Percentiles rank a stretch among this genome's conserved stretches.
Evolutionary conservation across 2,888 invertebrate species (phyloP).

Genomic region (Amphiduros pacificus): DNA sequence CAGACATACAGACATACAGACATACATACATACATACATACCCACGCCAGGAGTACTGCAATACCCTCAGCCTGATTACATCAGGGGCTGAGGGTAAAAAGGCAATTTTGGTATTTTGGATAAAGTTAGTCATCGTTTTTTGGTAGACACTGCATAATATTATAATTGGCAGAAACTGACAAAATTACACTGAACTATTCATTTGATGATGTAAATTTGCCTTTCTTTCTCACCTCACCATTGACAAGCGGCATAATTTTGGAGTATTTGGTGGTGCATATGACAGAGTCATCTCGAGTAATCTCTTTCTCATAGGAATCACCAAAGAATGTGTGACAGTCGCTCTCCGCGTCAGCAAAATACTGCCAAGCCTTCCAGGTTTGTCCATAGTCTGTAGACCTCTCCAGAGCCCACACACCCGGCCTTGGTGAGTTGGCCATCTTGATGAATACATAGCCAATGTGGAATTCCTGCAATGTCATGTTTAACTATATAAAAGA

Average conservation of each 20-base stretch:
- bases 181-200: too few species aligned
- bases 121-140: too few species aligned
- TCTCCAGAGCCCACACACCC: conserved; percentile 93
- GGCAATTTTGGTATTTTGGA: too few species aligned
- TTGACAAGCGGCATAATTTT: conserved; percentile 95
- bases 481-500: too few species aligned
- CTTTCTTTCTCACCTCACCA: conserved; percentile 89
- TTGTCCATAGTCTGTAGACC: conserved; percentile 86
- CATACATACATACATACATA: too few species aligned
- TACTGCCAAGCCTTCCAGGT: conserved; percentile 97
- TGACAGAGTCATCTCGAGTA: conserved; percentile 90
- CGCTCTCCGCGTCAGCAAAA: conserved; percentile 90
- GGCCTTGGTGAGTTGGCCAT: conserved; percentile 99
- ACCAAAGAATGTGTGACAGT: conserved; percentile 79
- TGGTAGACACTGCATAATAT: too few species aligned
- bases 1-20: too few species aligned
- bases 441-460: conserved; percentile 93
- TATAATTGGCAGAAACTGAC: too few species aligned
- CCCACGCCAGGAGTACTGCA: too few species aligned
- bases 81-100: too few species aligned
- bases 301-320: conserved; percentile 42
- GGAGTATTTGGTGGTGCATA: conserved; percentile 93
- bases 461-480: conserved; percentile 90
- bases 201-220: too few species aligned
- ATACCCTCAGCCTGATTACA: too few species aligned